phyloP scores from a whole-genome alignment of 2,113 vertebrate species.

The Anarrhichthys ocellatus region DNA sequence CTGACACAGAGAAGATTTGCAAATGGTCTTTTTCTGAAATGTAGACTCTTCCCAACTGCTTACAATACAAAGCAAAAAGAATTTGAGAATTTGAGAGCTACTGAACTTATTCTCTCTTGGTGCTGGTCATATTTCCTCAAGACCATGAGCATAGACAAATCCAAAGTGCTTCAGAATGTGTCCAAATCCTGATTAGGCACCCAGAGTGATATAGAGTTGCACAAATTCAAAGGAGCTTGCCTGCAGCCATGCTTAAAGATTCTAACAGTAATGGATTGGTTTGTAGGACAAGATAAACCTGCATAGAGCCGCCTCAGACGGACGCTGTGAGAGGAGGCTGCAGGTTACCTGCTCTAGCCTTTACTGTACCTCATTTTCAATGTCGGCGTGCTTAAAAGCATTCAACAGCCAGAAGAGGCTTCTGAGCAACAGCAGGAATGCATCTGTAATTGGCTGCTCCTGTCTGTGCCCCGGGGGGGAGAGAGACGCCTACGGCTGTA shows the following conservation, averaged over 20 bases:
- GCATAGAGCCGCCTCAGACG: slow-evolving; percentile 3
- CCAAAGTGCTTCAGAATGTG: slow-evolving; percentile 40
- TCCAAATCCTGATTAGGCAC: slow-evolving; percentile 60
- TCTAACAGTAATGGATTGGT: slow-evolving; percentile 69
- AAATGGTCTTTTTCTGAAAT: background rate
- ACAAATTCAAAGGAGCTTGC: slow-evolving; percentile 53
- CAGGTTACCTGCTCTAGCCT: slow-evolving; percentile 30
- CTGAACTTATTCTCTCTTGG: slow-evolving; percentile 42
- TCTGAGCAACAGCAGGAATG: slow-evolving; percentile 14
- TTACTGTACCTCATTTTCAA: slow-evolving; percentile 50
- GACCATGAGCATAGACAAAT: slow-evolving; percentile 24
- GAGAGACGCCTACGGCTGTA: slow-evolving; percentile 21
- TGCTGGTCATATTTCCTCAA: slow-evolving; percentile 42
- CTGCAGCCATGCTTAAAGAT: slow-evolving; percentile 43
- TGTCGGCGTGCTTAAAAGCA: slow-evolving; percentile 52
- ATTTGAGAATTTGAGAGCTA: slow-evolving; percentile 36
- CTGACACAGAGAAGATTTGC: slow-evolving; percentile 25
- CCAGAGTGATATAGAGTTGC: slow-evolving; percentile 36
- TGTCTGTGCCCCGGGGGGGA: slow-evolving; percentile 7
- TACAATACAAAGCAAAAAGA: slow-evolving; percentile 1
- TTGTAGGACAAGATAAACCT: slow-evolving; percentile 49
- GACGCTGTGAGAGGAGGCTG: slow-evolving; percentile 34
- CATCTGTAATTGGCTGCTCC: slow-evolving; percentile 35
- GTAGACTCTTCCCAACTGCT: background rate
- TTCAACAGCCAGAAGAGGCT: slow-evolving; percentile 42